These are phyloP conservation scores for Drosophila affinis DNA, from an alignment of 2,888 invertebrate species.

Conservation along the genomic window DNA sequence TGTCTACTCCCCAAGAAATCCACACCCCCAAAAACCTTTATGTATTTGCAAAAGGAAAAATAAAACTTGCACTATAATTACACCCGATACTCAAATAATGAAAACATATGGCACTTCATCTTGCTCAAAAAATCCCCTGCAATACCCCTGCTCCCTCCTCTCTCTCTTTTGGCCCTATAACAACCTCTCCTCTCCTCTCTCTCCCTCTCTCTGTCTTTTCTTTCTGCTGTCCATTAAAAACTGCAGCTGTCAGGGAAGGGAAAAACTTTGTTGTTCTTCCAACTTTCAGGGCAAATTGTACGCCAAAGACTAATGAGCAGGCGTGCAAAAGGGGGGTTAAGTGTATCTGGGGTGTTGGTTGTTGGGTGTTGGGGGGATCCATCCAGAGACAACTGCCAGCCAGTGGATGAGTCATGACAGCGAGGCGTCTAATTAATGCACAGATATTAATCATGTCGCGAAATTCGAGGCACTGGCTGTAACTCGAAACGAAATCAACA, in stretches of 20 bases:
- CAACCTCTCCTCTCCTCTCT: not conserved
- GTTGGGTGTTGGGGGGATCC: not conserved
- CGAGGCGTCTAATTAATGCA: slow-evolving; percentile 63
- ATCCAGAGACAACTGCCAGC: not conserved
- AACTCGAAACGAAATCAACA: slow-evolving; percentile 47
- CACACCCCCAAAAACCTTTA: not conserved
- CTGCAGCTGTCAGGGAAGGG: slow-evolving; percentile 22
- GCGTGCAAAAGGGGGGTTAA: slow-evolving; percentile 17
- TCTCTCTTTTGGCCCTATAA: not conserved
- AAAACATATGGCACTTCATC: slow-evolving; percentile 29
- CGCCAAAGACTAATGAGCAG: slow-evolving; percentile 54
- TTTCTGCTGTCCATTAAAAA: slow-evolving; percentile 7
- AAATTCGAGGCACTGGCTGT: slow-evolving; percentile 42
- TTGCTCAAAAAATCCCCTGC: not conserved
- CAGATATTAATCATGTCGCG: slow-evolving; percentile 62
- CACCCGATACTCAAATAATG: slow-evolving; percentile 2
- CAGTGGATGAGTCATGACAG: slow-evolving; percentile 5
- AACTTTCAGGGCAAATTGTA: slow-evolving; percentile 33
- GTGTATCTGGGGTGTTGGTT: not conserved
- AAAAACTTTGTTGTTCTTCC: slow-evolving; percentile 23
- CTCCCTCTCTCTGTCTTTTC: not conserved
- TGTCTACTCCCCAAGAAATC: not conserved
- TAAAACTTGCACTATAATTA: slow-evolving; percentile 37
- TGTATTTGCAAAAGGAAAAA: not conserved
- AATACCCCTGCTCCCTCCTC: too few species aligned